A percentile compares a stretch with the other conserved stretches of the same genome.
phyloP scores from a whole-genome alignment of 2,888 invertebrate species.

The Blastobasis lacticolella region DNA sequence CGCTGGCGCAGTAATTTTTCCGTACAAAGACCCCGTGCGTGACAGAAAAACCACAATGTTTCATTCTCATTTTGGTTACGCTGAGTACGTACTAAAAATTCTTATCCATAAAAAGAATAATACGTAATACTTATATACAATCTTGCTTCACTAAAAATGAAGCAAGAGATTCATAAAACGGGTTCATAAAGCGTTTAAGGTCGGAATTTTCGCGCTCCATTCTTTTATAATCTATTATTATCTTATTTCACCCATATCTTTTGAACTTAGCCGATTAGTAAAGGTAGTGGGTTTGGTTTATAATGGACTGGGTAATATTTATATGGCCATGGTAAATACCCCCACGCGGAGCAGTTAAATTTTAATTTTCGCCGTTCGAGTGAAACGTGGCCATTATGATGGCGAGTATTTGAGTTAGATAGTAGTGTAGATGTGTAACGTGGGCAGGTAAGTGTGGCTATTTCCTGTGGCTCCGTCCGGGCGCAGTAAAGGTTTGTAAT shows the following conservation, averaged over 20 bases:
- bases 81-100: neutral
- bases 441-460: slow-evolving; percentile 50
- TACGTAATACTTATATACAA: too few species aligned
- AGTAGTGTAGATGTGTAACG: slow-evolving; percentile 22
- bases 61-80: neutral
- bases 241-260: too few species aligned
- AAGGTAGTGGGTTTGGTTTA: too few species aligned
- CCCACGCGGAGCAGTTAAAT: too few species aligned
- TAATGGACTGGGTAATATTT: too few species aligned
- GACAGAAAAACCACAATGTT: slow-evolving; percentile 4
- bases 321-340: too few species aligned
- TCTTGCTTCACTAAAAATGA: too few species aligned
- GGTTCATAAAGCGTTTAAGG: too few species aligned
- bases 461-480: slow-evolving; percentile 56
- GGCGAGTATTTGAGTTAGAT: slow-evolving; percentile 7
- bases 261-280: too few species aligned
- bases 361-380: slow-evolving; percentile 1
- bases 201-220: too few species aligned
- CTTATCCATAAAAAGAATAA: neutral
- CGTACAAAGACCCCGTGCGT: slow-evolving; percentile 8
- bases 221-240: too few species aligned
- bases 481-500: slow-evolving; percentile 67
- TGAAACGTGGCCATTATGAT: slow-evolving; percentile 8
- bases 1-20: neutral
- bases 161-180: too few species aligned